These are phyloP conservation scores for Merodon equestris DNA, from an alignment of 2,888 invertebrate species.

Conservation along the genomic window DNA sequence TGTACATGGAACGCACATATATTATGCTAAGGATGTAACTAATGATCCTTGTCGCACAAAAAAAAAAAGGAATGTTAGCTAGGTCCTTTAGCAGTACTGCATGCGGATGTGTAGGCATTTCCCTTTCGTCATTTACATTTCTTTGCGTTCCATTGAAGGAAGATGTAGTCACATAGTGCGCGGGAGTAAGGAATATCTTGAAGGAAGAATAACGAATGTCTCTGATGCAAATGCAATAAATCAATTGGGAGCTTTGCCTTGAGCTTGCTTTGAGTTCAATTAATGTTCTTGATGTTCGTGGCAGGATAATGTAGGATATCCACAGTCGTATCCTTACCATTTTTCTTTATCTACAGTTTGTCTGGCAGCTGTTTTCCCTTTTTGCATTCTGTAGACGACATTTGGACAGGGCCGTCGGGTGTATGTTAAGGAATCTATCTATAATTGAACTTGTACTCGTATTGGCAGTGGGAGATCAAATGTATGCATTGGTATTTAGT, in stretches of 20 bases:
- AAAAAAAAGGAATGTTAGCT: slow-evolving; percentile 52
- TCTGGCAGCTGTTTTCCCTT: slow-evolving; percentile 1
- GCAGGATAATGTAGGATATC: slow-evolving; percentile 48
- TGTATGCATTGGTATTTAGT: not conserved
- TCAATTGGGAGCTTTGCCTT: slow-evolving; percentile 56
- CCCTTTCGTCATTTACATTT: slow-evolving; percentile 62
- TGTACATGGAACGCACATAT: slow-evolving; percentile 49
- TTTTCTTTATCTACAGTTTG: slow-evolving; percentile 23
- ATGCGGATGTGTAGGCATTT: slow-evolving; percentile 69
- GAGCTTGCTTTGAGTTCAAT: slow-evolving; percentile 61
- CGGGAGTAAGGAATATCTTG: slow-evolving; percentile 49
- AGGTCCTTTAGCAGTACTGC: slow-evolving; percentile 43
- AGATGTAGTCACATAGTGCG: slow-evolving; percentile 24
- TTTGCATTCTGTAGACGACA: slow-evolving; percentile 12
- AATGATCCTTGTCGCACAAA: slow-evolving; percentile 65
- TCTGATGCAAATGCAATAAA: slow-evolving; percentile 66
- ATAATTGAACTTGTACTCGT: slow-evolving; percentile 17
- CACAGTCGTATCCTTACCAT: slow-evolving; percentile 27
- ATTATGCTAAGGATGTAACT: slow-evolving; percentile 67
- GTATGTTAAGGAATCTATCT: slow-evolving; percentile 20
- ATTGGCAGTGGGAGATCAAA: slow-evolving; percentile 8
- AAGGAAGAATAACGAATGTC: slow-evolving; percentile 45
- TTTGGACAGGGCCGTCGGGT: slow-evolving; percentile 15
- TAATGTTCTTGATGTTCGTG: slow-evolving; percentile 57
- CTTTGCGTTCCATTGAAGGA: slow-evolving; percentile 31